A percentile compares a stretch with the other conserved stretches of the same genome.
Conservation (phyloP, 2,888 invertebrate genomes). For the Leptinotarsa tumamoca region DNA sequence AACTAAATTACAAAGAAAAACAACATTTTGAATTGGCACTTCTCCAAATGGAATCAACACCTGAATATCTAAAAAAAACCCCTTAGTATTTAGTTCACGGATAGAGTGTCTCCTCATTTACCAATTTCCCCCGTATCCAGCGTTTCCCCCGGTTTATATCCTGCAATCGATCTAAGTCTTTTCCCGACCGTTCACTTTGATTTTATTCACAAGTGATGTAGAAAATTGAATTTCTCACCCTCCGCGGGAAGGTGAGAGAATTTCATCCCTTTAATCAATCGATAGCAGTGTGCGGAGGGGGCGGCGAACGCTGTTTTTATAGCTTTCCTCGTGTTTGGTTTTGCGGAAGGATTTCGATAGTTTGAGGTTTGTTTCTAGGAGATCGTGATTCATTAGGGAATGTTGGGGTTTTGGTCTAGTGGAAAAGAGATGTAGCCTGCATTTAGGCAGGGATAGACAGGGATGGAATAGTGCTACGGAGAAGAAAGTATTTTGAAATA, state of each 20-base stretch:
- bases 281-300: constrained; percentile 22
- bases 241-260: constrained; percentile 52
- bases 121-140: constrained; percentile 32
- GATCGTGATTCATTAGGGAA: constrained; percentile 4
- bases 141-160: constrained; percentile 29
- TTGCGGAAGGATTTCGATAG: constrained; percentile 7
- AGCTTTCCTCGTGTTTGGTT: constrained; percentile 1
- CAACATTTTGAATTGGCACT: too few species aligned
- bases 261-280: constrained; percentile 43
- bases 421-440: background rate
- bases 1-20: too few species aligned
- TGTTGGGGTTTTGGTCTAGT: constrained; percentile 2
- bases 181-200: constrained; percentile 60
- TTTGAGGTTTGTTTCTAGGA: constrained; percentile 19
- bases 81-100: constrained; percentile 26
- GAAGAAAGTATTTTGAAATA: too few species aligned
- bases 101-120: constrained; percentile 36
- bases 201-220: constrained; percentile 68
- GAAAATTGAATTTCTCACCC: constrained; percentile 68
- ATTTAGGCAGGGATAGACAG: background rate
- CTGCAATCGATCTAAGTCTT: constrained; percentile 55
- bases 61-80: constrained; percentile 6
- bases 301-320: constrained; percentile 6
- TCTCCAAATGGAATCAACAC: background rate
- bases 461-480: too few species aligned